phyloP scores from a whole-genome alignment of 1,140 invertebrate genomes.

The Lordiphosa collinella region DNA sequence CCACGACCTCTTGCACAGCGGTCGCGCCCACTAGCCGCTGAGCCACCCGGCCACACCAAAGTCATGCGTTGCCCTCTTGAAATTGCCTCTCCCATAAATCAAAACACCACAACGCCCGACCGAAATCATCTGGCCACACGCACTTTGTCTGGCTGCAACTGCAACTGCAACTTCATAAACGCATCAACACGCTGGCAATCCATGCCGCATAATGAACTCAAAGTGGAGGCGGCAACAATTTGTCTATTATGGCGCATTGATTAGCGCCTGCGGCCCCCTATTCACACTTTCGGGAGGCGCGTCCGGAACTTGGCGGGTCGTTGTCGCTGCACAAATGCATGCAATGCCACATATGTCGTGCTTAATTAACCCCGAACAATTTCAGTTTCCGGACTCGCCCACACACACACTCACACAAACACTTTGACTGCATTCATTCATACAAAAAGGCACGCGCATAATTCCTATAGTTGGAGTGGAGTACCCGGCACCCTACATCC shows the following conservation, averaged over 20 bases:
- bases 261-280: slow-evolving; percentile 48
- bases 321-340: slow-evolving; percentile 55
- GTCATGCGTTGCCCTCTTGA: not conserved
- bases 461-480: slow-evolving; percentile 24
- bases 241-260: slow-evolving; percentile 74
- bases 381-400: slow-evolving; percentile 32
- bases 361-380: slow-evolving; percentile 78
- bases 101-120: slow-evolving; percentile 8
- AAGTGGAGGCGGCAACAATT: slow-evolving; percentile 34
- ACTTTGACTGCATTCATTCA: slow-evolving; percentile 31
- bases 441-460: slow-evolving; percentile 60
- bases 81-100: slow-evolving; percentile 34
- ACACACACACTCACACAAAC: slow-evolving; percentile 9
- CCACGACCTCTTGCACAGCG: too few species aligned
- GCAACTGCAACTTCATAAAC: slow-evolving; percentile 54
- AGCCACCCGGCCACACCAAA: too few species aligned
- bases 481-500: not conserved
- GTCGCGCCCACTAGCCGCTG: too few species aligned
- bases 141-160: slow-evolving; percentile 2
- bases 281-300: slow-evolving; percentile 57
- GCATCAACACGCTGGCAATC: slow-evolving; percentile 47
- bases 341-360: slow-evolving; percentile 75
- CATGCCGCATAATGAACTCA: slow-evolving; percentile 55
- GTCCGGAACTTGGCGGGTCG: slow-evolving; percentile 7
- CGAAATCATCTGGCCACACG: slow-evolving; percentile 6